Base-by-base conservation (phyloP, 2,797 vertebrate genomes). In the Octomys mimax region DNA sequence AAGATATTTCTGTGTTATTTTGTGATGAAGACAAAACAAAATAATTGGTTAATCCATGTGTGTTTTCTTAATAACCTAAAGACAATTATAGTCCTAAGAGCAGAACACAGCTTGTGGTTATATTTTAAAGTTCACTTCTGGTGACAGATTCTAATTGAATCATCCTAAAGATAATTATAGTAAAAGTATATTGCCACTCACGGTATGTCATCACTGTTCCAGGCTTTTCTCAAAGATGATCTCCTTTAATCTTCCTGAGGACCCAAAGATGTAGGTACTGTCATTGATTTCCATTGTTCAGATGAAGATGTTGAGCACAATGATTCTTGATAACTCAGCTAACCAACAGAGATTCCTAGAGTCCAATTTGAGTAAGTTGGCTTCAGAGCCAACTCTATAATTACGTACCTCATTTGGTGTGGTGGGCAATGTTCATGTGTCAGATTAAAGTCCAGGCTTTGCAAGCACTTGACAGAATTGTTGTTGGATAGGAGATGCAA, bases 231-330 rank as follows among this genome's bases (percentile, higher is more conserved):
- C 70, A 84, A 62, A 84, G 22, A 36, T 54, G 57, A 61, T 79
- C 26, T 93, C 57, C 39, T 21, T 95, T 85, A 79, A 82, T 79
- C 57, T 5, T 61, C 14, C 54, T 46, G 62, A 92, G 62, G 49
- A 85, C 6, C 18, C 26, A 90, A 1, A 77, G 36, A 77, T 89
- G 3, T 78, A 82, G 22, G 28, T 39, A 39, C 57, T 73, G 5
- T 77, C 87, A 81, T 82, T 82, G 71, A 78, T 90, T 90, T 95
- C 54, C 64, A 80, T 95, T 93, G 75, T 71, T 5, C 82, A 88
- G 28, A 59, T 77, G 86, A 95, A 94, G 80, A 77, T 49, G 28
- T 31, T n/a, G 33, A 88, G 3, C 68, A 88, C 16, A 61, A 11
- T 21, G 16, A 79, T 26, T 6, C 49, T 92, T 85, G 64, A 78